Conservation (phyloP, 2,797 vertebrate genomes). For the Oryzias dopingdopingensis region DNA sequence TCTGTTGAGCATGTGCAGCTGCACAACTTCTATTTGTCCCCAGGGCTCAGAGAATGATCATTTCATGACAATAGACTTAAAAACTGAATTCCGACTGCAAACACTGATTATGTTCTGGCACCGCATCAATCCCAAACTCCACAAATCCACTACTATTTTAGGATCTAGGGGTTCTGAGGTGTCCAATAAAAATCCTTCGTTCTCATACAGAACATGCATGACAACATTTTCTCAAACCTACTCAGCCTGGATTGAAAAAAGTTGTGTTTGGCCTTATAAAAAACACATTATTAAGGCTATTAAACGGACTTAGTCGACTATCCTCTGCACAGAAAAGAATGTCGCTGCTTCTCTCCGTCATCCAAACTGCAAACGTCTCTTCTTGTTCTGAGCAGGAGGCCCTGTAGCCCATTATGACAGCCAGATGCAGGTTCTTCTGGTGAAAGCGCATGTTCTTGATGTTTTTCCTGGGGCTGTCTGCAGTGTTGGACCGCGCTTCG, state of each 20-base stretch:
- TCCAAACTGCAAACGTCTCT: conserved; percentile 33
- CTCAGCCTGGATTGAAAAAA: neutral
- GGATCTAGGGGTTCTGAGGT: neutral
- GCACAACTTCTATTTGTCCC: neutral
- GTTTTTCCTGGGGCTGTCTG: conserved; percentile 38
- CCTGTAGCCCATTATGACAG: conserved; percentile 42
- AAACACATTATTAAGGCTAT: conserved; percentile 1
- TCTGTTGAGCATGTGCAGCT: neutral
- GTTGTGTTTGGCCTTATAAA: neutral
- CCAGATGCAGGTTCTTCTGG: conserved; percentile 51
- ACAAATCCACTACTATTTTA: neutral
- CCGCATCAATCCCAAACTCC: neutral
- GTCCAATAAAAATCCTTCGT: neutral
- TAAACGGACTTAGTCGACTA: neutral
- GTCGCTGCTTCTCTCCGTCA: conserved; percentile 21
- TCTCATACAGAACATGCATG: neutral
- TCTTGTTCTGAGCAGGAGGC: conserved; percentile 22
- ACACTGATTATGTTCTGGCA: neutral
- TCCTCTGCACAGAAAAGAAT: conserved; percentile 8
- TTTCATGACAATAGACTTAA: no score
- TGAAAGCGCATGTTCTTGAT: conserved; percentile 36
- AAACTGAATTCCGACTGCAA: no score
- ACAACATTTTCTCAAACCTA: neutral
- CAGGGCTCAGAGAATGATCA: neutral
- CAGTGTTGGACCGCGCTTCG: conserved; percentile 25